A percentile compares a stretch with the other conserved stretches of the same genome.
These are phyloP conservation scores for Torymus auratus DNA, from an alignment of 2,888 invertebrate genomes.

Conservation along the genomic window DNA sequence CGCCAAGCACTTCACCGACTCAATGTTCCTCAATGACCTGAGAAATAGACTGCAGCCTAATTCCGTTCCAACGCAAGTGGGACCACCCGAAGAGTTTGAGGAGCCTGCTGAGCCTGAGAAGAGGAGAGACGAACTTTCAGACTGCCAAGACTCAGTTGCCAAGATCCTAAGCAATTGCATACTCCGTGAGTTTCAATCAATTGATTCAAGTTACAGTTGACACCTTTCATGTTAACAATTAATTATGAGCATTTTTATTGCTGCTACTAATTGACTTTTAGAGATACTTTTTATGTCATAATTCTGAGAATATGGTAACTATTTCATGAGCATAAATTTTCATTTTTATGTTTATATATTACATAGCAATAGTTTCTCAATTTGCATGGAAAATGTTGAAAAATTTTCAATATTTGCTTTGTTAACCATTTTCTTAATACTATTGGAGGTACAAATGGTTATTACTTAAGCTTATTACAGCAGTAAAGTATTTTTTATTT, in stretches of 20 bases:
- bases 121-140: slow-evolving; percentile 7
- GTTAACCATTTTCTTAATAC: background rate
- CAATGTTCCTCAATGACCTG: slow-evolving; percentile 59
- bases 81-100: slow-evolving; percentile 34
- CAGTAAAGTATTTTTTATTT: background rate
- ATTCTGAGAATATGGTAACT: background rate
- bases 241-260: no score
- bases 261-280: background rate
- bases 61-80: slow-evolving; percentile 56
- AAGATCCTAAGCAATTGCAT: slow-evolving; percentile 56
- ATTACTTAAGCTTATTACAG: background rate
- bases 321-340: background rate
- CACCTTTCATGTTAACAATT: no score
- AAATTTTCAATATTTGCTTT: background rate
- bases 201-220: background rate
- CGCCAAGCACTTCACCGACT: slow-evolving; percentile 57
- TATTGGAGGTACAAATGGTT: background rate
- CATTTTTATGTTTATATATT: background rate
- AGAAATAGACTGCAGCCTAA: slow-evolving; percentile 59
- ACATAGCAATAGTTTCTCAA: background rate
- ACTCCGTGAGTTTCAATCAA: slow-evolving; percentile 46
- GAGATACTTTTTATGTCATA: background rate
- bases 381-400: no score
- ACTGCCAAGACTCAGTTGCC: slow-evolving; percentile 43
- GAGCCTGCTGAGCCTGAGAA: slow-evolving; percentile 25